A percentile compares a stretch with the other conserved stretches of the same genome.
Evolutionary conservation across 2,113 vertebrate species (phyloP).

Genomic region (Phylloscopus trochiloides): DNA sequence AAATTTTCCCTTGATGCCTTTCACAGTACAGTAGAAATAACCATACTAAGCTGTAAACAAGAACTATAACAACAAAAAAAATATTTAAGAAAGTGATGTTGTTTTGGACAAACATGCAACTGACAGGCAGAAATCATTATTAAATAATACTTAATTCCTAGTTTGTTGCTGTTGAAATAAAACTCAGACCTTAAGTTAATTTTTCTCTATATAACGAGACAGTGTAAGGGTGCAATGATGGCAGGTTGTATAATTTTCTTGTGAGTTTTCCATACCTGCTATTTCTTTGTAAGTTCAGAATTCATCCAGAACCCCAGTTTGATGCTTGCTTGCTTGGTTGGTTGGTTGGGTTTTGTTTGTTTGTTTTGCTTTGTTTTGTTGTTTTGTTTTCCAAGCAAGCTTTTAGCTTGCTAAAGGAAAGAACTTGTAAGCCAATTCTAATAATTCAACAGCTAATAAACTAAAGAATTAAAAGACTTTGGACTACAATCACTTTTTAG

Average conservation of each 20-base stretch:
- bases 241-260: neutral
- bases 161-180: neutral
- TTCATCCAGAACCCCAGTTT: neutral
- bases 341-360: neutral
- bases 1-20: neutral
- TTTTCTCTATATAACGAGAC: neutral
- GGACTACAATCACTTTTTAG: neutral
- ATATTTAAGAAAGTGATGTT: neutral
- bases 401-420: neutral
- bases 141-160: neutral
- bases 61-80: neutral
- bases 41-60: neutral
- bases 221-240: neutral
- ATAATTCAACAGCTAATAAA: neutral
- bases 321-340: neutral
- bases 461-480: neutral
- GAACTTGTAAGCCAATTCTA: neutral
- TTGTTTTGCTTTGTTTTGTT: rapidly evolving
- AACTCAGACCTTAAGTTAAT: neutral
- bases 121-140: neutral
- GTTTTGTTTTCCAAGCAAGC: neutral
- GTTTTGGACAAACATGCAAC: neutral
- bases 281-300: neutral
- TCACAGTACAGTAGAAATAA: neutral
- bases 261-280: neutral